Conservation (phyloP, 1,140 invertebrate genomes). For the Copidosoma floridanum region DNA sequence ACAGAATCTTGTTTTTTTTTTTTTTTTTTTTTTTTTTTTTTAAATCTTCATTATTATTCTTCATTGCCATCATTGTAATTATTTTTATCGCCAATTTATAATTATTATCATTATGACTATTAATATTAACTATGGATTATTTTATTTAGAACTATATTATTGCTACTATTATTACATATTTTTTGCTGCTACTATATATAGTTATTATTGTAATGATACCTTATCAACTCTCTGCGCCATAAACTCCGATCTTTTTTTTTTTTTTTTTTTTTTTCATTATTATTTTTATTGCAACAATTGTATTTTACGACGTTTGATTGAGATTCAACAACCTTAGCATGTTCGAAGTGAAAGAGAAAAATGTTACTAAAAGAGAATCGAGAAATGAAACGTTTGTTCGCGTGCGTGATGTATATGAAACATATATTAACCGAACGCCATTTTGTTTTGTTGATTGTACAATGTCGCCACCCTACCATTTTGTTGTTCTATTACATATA, state of each 20-base stretch:
- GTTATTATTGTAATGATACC: conserved; percentile 30
- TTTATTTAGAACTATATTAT: too few species aligned
- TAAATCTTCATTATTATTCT: conserved; percentile 31
- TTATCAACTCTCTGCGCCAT: conserved; percentile 19
- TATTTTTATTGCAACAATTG: too few species aligned
- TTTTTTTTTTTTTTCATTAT: too few species aligned
- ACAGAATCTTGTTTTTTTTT: not conserved
- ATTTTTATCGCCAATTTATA: conserved; percentile 29
- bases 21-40: conserved; percentile 34
- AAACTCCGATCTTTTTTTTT: too few species aligned
- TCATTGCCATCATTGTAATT: conserved; percentile 27
- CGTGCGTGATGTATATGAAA: conserved; percentile 8
- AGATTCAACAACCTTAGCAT: too few species aligned
- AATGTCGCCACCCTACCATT: conserved; percentile 19
- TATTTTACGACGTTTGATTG: too few species aligned
- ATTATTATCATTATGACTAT: conserved; percentile 29
- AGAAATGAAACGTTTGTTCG: too few species aligned
- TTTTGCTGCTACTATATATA: conserved; percentile 28
- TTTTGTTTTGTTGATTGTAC: conserved; percentile 24
- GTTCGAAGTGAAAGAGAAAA: not conserved
- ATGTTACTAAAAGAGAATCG: conserved; percentile 12
- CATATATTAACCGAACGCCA: conserved; percentile 9
- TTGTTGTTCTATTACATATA: conserved; percentile 17
- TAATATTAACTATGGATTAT: conserved; percentile 29
- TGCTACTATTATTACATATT: conserved; percentile 35